Percentiles rank a stretch among this genome's conserved stretches.
phyloP scores from a whole-genome alignment of 2,888 invertebrate genomes.

The Philereme vetulata region DNA sequence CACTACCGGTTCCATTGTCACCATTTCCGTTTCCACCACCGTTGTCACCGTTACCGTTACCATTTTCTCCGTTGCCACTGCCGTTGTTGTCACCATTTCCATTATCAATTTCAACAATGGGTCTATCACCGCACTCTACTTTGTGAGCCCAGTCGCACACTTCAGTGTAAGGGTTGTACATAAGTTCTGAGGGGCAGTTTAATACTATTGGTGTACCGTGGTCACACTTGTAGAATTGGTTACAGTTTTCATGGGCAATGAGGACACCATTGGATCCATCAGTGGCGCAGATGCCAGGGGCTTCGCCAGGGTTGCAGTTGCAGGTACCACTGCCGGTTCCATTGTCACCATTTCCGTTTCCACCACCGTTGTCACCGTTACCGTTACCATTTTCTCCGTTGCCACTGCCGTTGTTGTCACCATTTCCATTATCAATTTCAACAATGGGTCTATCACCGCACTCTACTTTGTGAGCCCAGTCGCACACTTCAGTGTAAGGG shows the following conservation, averaged over 20 bases:
- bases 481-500: constrained; percentile 38
- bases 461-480: constrained; percentile 44
- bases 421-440: constrained; percentile 5
- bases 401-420: neutral
- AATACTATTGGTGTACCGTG: constrained; percentile 35
- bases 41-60: constrained; percentile 13
- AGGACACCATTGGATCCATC: constrained; percentile 45
- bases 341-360: neutral
- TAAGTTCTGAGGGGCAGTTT: constrained; percentile 39
- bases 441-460: constrained; percentile 35
- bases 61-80: constrained; percentile 10
- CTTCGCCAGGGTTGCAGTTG: constrained; percentile 41
- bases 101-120: constrained; percentile 34
- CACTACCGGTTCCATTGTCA: neutral
- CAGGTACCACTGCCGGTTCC: constrained; percentile 24
- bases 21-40: constrained; percentile 15
- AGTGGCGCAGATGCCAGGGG: constrained; percentile 40
- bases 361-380: neutral
- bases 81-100: constrained; percentile 7
- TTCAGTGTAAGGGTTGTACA: constrained; percentile 45
- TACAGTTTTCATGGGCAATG: constrained; percentile 46
- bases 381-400: neutral
- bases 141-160: constrained; percentile 48
- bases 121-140: constrained; percentile 47
- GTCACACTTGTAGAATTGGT: constrained; percentile 45